Conservation (phyloP, 2,888 invertebrate genomes). For the Crossocerus cetratus region DNA sequence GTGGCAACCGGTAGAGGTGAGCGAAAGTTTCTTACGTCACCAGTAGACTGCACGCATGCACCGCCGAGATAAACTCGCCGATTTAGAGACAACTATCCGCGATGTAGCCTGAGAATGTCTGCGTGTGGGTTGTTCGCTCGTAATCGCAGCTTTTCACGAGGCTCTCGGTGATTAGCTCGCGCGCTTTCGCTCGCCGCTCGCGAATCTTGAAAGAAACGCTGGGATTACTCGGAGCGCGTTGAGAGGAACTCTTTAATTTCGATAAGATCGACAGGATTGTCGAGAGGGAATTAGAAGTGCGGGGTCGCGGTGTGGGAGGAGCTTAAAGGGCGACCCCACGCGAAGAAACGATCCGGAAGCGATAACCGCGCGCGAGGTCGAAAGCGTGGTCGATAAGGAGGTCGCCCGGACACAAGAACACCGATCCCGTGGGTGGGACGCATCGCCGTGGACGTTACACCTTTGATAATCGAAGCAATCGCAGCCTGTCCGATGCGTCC, state of each 20-base stretch:
- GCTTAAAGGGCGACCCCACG: conserved; percentile 62
- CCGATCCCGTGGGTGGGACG: conserved; percentile 42
- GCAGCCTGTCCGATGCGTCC: conserved; percentile 53
- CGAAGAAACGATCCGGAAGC: conserved; percentile 66
- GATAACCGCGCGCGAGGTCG: conserved; percentile 65
- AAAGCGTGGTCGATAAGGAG: conserved; percentile 69
- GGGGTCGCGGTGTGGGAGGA: conserved; percentile 50
- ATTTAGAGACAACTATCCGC: too few species aligned
- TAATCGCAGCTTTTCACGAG: conserved; percentile 21
- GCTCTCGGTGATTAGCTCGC: conserved; percentile 2
- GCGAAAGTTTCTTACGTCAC: conserved; percentile 72
- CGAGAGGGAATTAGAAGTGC: neutral
- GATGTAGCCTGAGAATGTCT: too few species aligned
- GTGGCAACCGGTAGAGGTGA: conserved; percentile 55
- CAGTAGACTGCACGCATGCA: conserved; percentile 34
- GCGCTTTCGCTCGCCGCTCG: conserved; percentile 26
- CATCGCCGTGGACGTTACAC: conserved; percentile 41
- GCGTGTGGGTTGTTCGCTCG: neutral
- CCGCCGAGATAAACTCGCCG: too few species aligned
- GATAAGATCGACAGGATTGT: too few species aligned
- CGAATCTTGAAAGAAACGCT: neutral
- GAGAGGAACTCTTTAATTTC: too few species aligned
- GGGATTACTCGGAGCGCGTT: too few species aligned
- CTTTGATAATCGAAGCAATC: conserved; percentile 50
- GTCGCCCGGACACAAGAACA: conserved; percentile 56